A percentile compares a stretch with the other conserved stretches of the same genome.
Conservation (phyloP, 1,140 invertebrate genomes). For the Microplitis mediator region DNA sequence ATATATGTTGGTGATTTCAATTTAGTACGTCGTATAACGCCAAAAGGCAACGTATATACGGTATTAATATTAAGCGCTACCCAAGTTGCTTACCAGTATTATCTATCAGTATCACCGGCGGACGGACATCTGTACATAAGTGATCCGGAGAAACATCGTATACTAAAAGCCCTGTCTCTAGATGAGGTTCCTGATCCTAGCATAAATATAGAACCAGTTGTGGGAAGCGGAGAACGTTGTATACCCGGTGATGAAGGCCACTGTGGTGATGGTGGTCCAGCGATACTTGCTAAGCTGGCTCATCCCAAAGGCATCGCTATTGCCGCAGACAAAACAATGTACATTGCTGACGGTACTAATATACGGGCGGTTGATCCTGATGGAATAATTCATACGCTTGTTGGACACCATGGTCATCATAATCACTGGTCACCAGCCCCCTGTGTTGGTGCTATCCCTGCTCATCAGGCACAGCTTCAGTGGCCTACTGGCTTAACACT, state of each 20-base stretch:
- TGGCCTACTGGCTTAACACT: constrained; percentile 95
- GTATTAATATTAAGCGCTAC: constrained; percentile 91
- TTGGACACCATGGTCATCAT: constrained; percentile 90
- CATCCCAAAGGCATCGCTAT: constrained; percentile 97
- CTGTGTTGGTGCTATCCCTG: constrained; percentile 79
- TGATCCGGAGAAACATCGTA: constrained; percentile 91
- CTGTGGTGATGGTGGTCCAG: constrained; percentile 92
- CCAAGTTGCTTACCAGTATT: constrained; percentile 94
- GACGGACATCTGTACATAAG: constrained; percentile 95
- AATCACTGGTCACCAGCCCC: constrained; percentile 90
- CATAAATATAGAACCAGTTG: constrained; percentile 87
- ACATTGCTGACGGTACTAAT: constrained; percentile 93
- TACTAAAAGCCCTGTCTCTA: constrained; percentile 75
- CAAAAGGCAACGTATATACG: constrained; percentile 89
- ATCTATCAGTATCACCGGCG: constrained; percentile 91
- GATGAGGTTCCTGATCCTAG: constrained; percentile 80
- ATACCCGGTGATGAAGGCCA: constrained; percentile 88
- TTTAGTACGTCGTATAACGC: constrained; percentile 88
- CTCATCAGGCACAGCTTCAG: constrained; percentile 82
- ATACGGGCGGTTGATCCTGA: constrained; percentile 88
- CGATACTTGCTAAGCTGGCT: constrained; percentile 86
- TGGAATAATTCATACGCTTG: constrained; percentile 92
- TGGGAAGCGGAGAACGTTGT: constrained; percentile 95
- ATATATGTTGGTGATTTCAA: constrained; percentile 98
- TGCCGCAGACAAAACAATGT: constrained; percentile 88